Base-by-base conservation (phyloP, 1,140 invertebrate species). In the Argopecten irradians region DNA sequence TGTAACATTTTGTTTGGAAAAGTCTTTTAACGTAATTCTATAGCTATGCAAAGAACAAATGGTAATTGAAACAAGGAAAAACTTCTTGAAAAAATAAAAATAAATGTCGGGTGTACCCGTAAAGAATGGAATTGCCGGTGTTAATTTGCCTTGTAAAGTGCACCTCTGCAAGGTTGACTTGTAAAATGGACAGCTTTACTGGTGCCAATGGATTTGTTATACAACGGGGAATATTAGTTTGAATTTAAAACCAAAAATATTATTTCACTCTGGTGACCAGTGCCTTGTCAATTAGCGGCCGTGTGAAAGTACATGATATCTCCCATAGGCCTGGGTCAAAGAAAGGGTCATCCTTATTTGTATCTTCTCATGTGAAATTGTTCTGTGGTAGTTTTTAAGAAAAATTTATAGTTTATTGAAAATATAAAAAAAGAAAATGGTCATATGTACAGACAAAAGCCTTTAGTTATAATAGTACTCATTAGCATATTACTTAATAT, bases 251-350 rank as follows among this genome's bases (percentile, higher is more conserved):
- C 55, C 55, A 28, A 71, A 71, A 71, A n/a, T 71, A 71, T 71
- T 71, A 71, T 71, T 71, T 71, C 55, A 71, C 55, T 71, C 55
- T 71, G 55, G 55, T 71, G 55, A 71, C 55, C 55, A 71, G 55
- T 8, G 8, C 8, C 22, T 71, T 71, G 55, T 71, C 55, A 71
- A 71, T 71, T 71, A 71, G 55, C n/a, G n/a, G 22, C n/a, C 22
- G n/a, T 71, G 55, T 5, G 55, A 71, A 71, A 71, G 55, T 71
- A 71, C 55, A 71, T 28, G 55, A 71, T 71, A 71, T 71, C 55
- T 16, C 55, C 55, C 55, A 16, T 28, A 71, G 55, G 55, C 55
- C 8, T 16, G 55, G 55, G 55, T n/a, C 22, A n/a, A 71, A 11
- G 55, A 3, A n/a, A 71, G 55, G 55, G 55, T 71, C 55, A 71